phyloP scores from a whole-genome alignment of 2,113 vertebrate genomes.

The Orthonyx spaldingii region DNA sequence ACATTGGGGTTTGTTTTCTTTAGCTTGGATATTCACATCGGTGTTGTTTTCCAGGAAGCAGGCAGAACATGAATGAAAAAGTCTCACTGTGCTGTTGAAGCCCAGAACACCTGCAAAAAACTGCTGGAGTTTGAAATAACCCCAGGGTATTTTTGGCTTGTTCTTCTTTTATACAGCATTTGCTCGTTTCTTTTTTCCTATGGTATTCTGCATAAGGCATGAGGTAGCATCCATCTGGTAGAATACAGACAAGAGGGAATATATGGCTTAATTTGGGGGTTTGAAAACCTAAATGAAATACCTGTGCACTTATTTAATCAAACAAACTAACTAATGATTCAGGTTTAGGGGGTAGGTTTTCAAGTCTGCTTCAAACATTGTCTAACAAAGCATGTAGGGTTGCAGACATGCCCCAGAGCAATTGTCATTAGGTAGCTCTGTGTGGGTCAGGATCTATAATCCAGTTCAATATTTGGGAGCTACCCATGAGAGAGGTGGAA shows the following conservation, averaged over 20 bases:
- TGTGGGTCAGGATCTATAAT: background rate
- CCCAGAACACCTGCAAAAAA: constrained; percentile 47
- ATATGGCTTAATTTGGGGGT: background rate
- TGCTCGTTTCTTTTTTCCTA: background rate
- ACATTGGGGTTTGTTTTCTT: constrained; percentile 13
- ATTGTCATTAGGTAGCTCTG: background rate
- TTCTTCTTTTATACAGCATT: background rate
- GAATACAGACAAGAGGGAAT: background rate
- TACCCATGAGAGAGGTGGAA: background rate
- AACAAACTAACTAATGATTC: background rate
- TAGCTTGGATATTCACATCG: constrained; percentile 13
- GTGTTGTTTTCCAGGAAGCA: constrained; percentile 26
- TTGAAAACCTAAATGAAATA: background rate
- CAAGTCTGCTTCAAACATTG: background rate
- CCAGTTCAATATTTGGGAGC: background rate
- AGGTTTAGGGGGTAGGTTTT: background rate
- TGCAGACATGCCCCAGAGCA: rapidly evolving
- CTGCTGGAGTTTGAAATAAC: constrained; percentile 34
- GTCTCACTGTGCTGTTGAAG: constrained; percentile 34
- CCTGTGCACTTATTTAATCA: background rate
- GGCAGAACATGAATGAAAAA: constrained; percentile 40
- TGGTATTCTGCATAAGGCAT: background rate
- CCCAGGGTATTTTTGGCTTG: background rate
- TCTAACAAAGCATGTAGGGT: background rate
- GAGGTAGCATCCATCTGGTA: background rate